Base-by-base conservation (phyloP, 2,797 vertebrate genomes). In the Alectoris magna region DNA sequence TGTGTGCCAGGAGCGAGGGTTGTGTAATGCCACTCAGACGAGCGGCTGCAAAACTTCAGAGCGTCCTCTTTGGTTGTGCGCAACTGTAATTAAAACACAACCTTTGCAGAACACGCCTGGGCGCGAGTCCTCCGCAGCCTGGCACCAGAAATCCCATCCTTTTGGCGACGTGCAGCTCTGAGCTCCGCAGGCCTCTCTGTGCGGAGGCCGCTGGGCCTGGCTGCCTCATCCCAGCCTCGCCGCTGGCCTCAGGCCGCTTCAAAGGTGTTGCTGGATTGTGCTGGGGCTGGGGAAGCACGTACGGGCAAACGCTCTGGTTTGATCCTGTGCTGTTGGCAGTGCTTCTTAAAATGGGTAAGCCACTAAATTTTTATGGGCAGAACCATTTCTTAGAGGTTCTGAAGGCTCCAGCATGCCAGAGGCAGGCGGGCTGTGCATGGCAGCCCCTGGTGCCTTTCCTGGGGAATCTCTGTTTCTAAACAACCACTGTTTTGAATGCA, bases 241-340 rank as follows among this genome's bases (percentile, higher is more conserved):
- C 36, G 36, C 43, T 38, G 9, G 62, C 59, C 53, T 31, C 16
- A 17, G 59, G 34, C 31, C 15, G 38, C 63, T 69, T 84, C 88
- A 74, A 87, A 3, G 13, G 53, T 39, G n/a, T 4, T 8, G 43
- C 69, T 87, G 85, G 91, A 82, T 92, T 7, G 1, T 86, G 55
- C 69, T 59, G 53, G 79, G 88, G 68, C 58, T 82, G 64, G 81
- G 36, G 69, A 93, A 90, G n/a, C 93, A 93, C 76, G 91, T 89
- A 96, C 60, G 86, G 95, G 87, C 94, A 94, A 73, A 88, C 70
- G 24, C 72, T 80, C 38, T 76, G 76, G 49, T 81, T 85, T 82
- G 84, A 79, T 0, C 44, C 60, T 73, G 73, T 67, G 48, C 15
- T 81, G 21, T 84, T 96, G 94, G 91, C 95, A 90, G 53, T 26